Conservation (phyloP, 2,113 vertebrate species). For the Apodemus sylvaticus region DNA sequence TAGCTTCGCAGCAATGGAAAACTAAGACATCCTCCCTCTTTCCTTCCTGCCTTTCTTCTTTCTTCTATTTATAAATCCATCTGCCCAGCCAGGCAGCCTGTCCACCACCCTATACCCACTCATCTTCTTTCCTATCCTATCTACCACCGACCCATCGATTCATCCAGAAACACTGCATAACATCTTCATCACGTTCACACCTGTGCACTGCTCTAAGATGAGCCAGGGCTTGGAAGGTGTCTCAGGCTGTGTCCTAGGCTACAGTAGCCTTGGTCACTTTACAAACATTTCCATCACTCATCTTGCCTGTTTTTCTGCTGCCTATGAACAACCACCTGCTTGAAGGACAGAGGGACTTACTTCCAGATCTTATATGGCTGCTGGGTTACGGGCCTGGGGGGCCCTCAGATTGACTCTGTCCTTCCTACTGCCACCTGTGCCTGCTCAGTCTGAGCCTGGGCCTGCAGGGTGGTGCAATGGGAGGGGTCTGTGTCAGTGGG, state of each 20-base stretch:
- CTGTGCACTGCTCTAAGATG: neutral
- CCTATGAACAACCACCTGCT: neutral
- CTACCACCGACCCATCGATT: neutral
- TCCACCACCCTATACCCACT: neutral
- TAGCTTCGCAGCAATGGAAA: neutral
- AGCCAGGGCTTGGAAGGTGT: neutral
- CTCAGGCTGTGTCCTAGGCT: neutral
- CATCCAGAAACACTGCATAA: rapidly evolving
- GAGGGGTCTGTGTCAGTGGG: neutral
- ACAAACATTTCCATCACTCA: too few species aligned
- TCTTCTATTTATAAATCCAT: too few species aligned
- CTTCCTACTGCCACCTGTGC: neutral
- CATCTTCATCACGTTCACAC: rapidly evolving
- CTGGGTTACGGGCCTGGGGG: neutral
- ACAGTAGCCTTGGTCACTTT: neutral
- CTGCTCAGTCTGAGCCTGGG: neutral
- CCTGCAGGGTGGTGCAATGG: neutral
- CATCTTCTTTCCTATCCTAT: neutral
- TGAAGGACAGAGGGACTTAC: neutral
- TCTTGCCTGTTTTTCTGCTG: neutral
- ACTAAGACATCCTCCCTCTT: neutral
- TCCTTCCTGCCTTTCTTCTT: neutral
- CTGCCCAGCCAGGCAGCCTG: neutral
- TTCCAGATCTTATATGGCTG: neutral
- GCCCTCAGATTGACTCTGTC: neutral